A percentile compares a stretch with the other conserved stretches of the same genome.
phyloP scores from a whole-genome alignment of 92 coral and sea anemone species.

The Muricea muricata region DNA sequence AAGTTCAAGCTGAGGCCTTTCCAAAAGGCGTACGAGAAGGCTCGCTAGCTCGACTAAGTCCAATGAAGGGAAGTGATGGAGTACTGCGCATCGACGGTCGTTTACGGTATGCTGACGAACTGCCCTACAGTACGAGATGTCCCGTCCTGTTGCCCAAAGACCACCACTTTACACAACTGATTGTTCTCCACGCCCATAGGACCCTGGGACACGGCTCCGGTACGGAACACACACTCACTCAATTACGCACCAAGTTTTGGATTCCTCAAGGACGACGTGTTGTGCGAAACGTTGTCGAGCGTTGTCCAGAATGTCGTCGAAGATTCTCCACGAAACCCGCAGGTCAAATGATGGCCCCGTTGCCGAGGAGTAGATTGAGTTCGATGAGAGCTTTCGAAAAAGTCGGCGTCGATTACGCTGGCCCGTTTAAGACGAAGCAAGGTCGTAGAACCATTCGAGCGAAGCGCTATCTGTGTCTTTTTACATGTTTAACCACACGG shows the following conservation, averaged over 20 bases:
- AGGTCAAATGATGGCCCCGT: too few species aligned
- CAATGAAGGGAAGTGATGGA: too few species aligned
- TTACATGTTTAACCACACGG: conserved; percentile 65
- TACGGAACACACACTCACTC: too few species aligned
- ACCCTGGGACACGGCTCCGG: too few species aligned
- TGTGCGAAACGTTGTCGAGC: conserved; percentile 46
- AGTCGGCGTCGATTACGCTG: conserved; percentile 67
- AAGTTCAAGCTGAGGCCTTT: conserved; percentile 33
- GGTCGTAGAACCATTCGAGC: conserved; percentile 54
- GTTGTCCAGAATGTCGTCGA: too few species aligned
- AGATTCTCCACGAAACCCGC: too few species aligned
- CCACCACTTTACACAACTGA: too few species aligned
- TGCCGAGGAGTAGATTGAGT: conserved; percentile 37
- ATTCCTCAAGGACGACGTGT: conserved; percentile 55
- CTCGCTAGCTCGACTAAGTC: too few species aligned
- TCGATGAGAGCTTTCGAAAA: conserved; percentile 68
- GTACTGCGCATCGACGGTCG: conserved; percentile 56
- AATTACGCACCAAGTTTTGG: too few species aligned
- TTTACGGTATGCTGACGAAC: too few species aligned
- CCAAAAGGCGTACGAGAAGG: conserved; percentile 37
- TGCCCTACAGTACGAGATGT: conserved; percentile 54
- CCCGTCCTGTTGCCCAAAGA: conserved; percentile 51
- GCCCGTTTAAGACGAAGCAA: conserved; percentile 61
- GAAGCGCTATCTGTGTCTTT: conserved; percentile 64
- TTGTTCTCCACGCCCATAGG: too few species aligned